phyloP scores from a whole-genome alignment of 2,113 vertebrate species.

The Progne subis region DNA sequence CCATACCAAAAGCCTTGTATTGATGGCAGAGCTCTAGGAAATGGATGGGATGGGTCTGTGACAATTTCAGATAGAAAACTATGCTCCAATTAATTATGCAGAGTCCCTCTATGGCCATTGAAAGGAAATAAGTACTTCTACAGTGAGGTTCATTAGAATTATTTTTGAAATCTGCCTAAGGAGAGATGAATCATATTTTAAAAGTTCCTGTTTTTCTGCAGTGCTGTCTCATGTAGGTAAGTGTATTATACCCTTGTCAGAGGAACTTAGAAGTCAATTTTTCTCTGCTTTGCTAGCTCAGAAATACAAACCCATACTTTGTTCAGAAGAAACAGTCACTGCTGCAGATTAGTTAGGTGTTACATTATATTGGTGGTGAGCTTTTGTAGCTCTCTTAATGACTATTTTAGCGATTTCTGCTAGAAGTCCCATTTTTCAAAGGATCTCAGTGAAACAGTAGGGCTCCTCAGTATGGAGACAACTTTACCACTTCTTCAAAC shows the following conservation, averaged over 20 bases:
- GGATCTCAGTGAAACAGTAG: neutral
- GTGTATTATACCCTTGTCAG: neutral
- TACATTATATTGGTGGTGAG: neutral
- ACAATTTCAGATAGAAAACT: neutral
- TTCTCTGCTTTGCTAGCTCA: neutral
- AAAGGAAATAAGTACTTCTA: neutral
- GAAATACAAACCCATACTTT: neutral
- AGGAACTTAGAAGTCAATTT: neutral
- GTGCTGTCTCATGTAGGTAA: neutral
- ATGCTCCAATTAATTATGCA: neutral
- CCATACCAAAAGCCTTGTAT: neutral
- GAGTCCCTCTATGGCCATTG: neutral
- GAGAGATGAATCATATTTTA: neutral
- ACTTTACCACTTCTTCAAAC: neutral
- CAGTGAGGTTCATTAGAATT: neutral
- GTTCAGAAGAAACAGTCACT: neutral
- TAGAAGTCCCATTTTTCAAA: neutral
- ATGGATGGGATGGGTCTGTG: neutral
- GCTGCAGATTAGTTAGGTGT: neutral
- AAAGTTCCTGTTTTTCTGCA: neutral
- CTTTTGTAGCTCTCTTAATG: neutral
- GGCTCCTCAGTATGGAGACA: neutral
- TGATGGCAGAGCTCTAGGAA: neutral
- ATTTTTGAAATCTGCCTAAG: neutral
- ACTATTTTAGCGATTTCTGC: neutral